Evolutionary conservation across 53 echinoderm and acorn worm genomes (phyloP).

Genomic region (Patiria pectinifera): DNA sequence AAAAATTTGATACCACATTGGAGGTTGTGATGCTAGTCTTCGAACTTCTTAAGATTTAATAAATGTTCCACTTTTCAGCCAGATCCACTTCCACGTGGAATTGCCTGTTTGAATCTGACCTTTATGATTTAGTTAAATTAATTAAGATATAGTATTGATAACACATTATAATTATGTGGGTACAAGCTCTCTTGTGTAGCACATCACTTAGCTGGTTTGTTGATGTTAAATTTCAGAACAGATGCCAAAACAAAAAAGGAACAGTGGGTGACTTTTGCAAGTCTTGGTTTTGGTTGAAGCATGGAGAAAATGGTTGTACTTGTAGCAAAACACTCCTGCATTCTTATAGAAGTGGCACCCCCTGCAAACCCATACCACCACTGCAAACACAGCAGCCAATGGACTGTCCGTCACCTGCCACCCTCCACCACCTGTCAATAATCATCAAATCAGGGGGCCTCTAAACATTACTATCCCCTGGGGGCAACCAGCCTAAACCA

Average conservation of each 20-base stretch:
- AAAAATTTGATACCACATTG: too few relatives aligned
- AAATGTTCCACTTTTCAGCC: too few relatives aligned
- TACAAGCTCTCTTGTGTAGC: too few relatives aligned
- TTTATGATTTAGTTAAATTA: too few relatives aligned
- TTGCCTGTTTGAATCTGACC: too few relatives aligned
- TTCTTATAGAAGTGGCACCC: conserved; percentile 34
- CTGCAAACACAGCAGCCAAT: not conserved
- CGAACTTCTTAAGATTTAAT: too few relatives aligned
- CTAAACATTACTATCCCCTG: not conserved
- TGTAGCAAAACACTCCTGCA: not conserved
- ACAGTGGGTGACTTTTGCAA: not conserved
- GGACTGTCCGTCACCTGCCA: not conserved
- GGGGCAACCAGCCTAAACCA: not conserved
- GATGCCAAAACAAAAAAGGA: not conserved
- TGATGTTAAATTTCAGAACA: not conserved
- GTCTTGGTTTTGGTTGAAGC: not conserved
- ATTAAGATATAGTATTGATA: too few relatives aligned
- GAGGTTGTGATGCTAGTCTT: too few relatives aligned
- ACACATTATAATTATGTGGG: too few relatives aligned
- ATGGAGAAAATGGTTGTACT: too few relatives aligned
- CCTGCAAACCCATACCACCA: not conserved
- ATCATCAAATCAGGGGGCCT: not conserved
- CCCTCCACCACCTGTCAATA: conserved; percentile 10
- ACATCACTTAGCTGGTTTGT: not conserved
- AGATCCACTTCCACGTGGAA: too few relatives aligned